Base-by-base conservation (phyloP, 2,888 invertebrate genomes). In the Lingula anatina region DNA sequence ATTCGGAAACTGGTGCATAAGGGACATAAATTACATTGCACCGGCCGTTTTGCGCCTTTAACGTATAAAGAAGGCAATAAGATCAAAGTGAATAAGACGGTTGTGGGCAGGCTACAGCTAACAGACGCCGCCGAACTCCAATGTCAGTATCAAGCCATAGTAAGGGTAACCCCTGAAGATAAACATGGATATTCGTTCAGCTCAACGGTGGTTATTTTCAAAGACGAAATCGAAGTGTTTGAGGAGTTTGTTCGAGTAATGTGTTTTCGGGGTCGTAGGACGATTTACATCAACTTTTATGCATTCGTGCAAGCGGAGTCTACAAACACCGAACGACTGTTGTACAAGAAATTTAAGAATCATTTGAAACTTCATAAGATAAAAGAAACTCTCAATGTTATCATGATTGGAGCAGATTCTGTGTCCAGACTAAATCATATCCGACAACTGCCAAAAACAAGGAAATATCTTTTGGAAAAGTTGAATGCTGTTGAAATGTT, bases 381-480 rank as follows among this genome's bases (percentile, higher is more conserved):
- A 7, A 47, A 51, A 41, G 42, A 51, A 31, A n/a, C 26, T 0
- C 74, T 84, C n/a, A 89, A 86, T 57, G 83, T 92, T 0, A 80
- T 92, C 54, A 78, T 91, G 12, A 76, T 91, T 56, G 92, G 91
- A 15, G 77, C 91, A 37, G 92, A 92, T 71, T 86, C 89, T 18
- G 83, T 92, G 20, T 92, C 92, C 0, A 83, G 90, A 61, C 79
- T 89, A 52, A 91, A 91, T 76, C 86, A 91, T 61, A 83, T 87
- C 55, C 83, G 92, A 46, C 88, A 88, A 62, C 87, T 92, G 87
- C 87, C 87, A 0, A 82, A 81, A 65, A 88, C 57, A 56, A 60
- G 61, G 5, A 71, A 80, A 2, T 83, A 81, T 60, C 77, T 90
- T 45, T 79, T 81, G 49, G 75, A 83, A 21, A 81, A 83, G 23